Base-by-base conservation (phyloP, 2,797 vertebrate species). In the Taenioides sp. region DNA sequence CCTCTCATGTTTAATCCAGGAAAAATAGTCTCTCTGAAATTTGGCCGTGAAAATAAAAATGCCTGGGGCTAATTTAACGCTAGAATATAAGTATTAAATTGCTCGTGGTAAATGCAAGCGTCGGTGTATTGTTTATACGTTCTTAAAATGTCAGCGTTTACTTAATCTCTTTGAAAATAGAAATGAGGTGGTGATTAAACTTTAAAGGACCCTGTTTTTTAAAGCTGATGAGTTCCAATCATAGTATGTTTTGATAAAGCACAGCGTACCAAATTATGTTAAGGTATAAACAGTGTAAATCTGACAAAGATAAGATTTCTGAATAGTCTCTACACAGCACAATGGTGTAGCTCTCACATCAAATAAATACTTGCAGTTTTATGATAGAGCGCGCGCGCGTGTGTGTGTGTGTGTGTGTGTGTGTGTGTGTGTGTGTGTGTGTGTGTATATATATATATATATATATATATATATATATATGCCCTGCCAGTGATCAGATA, bases 1-100 rank as follows among this genome's bases (percentile, higher is more conserved):
- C 72, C 60, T 76, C 55, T 71, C 50, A 80, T 72, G 74, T 78
- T 83, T 82, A 76, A 79, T 71, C 54, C 58, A 71, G 59, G 60
- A 76, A 76, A 76, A 79, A 81, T 69, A 76, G 27, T 65, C 62
- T 72, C 58, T 52, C 49, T 70, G 28, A 82, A 76, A 80, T 58
- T 73, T 67, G 47, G 66, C 25, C 34, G 55, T 25, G 54, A 69
- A 69, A 49, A 54, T 54, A 31, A 52, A 50, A 59, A 50, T 71
- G 23, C 5, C 37, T 16, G 14, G 0, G 25, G 20, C 37, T 27
- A 55, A 17, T 64, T 64, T 64, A 64, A 64, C n/a, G 62, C 62
- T 40, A n/a, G 1, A 25, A 59, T 28, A 47, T 60, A 60, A 27
- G 58, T 14, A n/a, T 16, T 17, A 31, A 27, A 70, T 55, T 6